Evolutionary conservation across 2,888 invertebrate species (phyloP), one percentile per base, ranked within the genome.

Genomic region (Enchytraeus crypticus): DNA sequence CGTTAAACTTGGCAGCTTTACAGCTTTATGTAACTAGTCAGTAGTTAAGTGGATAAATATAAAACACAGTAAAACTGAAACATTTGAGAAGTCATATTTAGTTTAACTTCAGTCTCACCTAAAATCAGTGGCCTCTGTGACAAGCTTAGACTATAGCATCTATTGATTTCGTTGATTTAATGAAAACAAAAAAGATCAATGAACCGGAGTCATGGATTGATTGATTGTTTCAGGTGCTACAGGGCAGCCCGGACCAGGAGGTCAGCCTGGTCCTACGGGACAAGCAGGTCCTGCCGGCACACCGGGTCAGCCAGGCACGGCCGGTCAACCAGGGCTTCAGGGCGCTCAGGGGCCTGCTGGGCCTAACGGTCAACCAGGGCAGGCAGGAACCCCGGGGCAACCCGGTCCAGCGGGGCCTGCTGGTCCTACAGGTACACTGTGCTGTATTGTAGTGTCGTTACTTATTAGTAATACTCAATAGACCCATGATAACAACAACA

Each of bases 201-300:
- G 8, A 3, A 32, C 34, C n/a, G 2, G 3, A 33, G 8, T 5
- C 29, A 26, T 30, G n/a, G 29, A 32, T 30, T 33, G n/a, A 23
- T n/a, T n/a, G n/a, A n/a, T n/a, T 47, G 21, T 29, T 46, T 32
- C 5, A 59, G 59, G 59, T 14, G 32, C 49, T n/a, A 11, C 38
- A 26, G 59, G 59, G 29, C 51, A 30, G 27, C 21, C 51, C 23
- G 61, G 61, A 18, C 45, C 23, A 23, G 8, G 26, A n/a, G 61
- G 61, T 38, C 51, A 62, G 21, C 27, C 51, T 51, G 62, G 62
- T 5, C n/a, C 3, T 14, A 38, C 60, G 14, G 70, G 68, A 14
- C 56, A 61, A n/a, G 33, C 34, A 18, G 69, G 69, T 4, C 32
- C 43, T 11, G 33, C 45, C 1, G 66, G 66, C 4, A 21, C 43